A percentile compares a stretch with the other conserved stretches of the same genome.
phyloP scores from a whole-genome alignment of 2,888 invertebrate species.

The Cheilosia vulpina region DNA sequence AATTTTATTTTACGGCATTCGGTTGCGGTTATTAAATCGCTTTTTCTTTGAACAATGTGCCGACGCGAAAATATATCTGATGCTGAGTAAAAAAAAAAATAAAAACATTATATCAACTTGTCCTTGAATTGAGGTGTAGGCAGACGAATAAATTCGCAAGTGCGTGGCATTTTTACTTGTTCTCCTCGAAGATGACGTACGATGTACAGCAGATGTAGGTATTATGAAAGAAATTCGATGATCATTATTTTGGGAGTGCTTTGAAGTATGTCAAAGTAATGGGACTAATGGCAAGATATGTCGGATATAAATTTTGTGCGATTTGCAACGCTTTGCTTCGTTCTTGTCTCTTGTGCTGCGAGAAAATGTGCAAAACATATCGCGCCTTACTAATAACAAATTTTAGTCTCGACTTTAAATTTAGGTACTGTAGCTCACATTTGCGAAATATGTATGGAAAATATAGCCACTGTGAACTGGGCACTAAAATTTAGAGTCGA shows the following conservation, averaged over 20 bases:
- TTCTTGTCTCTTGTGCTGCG: too few relatives aligned
- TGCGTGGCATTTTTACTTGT: constrained; percentile 27
- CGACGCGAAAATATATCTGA: constrained; percentile 25
- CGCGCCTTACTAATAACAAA: too few relatives aligned
- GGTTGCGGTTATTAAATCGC: constrained; percentile 12
- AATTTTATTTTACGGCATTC: constrained; percentile 15
- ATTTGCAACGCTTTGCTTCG: too few relatives aligned
- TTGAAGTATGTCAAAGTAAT: too few relatives aligned
- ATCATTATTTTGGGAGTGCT: background rate
- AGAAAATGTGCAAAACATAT: too few relatives aligned
- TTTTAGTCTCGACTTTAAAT: too few relatives aligned
- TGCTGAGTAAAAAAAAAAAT: constrained; percentile 8
- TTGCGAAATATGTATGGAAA: too few relatives aligned
- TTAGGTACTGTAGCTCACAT: too few relatives aligned
- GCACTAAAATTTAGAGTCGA: too few relatives aligned
- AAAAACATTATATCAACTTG: constrained; percentile 48
- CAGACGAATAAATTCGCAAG: constrained; percentile 17
- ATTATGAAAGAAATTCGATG: background rate
- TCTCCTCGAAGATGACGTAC: background rate
- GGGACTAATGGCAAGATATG: too few relatives aligned
- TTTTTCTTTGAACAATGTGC: constrained; percentile 5
- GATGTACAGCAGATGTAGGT: background rate
- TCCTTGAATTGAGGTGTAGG: constrained; percentile 34
- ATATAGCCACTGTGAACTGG: too few relatives aligned
- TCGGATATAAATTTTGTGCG: too few relatives aligned